Evolutionary conservation across 2,797 vertebrate species (phyloP).

Genomic region (Cossypha polioptera): DNA sequence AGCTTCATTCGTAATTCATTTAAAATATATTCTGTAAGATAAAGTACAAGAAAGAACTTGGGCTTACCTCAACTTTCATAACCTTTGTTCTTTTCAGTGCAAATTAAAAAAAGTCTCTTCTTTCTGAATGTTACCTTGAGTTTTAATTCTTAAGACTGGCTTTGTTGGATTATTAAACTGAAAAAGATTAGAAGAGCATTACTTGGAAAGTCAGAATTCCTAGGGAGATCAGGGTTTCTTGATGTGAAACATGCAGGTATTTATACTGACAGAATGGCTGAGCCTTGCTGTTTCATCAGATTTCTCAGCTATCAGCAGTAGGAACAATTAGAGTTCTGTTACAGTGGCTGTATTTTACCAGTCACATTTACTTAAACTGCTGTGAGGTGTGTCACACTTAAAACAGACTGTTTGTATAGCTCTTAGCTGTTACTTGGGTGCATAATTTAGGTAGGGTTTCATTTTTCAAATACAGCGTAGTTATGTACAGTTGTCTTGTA

Average conservation of each 20-base stretch:
- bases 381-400: neutral
- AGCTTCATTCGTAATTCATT: neutral
- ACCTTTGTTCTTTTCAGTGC: neutral
- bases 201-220: neutral
- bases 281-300: neutral
- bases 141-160: neutral
- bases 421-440: neutral
- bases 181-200: neutral
- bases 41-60: neutral
- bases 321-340: neutral
- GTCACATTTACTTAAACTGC: neutral
- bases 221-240: neutral
- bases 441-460: neutral
- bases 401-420: neutral
- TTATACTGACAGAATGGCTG: neutral
- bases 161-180: neutral
- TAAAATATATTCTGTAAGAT: neutral
- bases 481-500: neutral
- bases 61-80: accelerated
- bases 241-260: neutral
- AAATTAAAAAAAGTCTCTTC: neutral
- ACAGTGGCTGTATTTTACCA: neutral
- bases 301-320: neutral
- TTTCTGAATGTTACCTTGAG: neutral
- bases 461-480: neutral